A percentile compares a stretch with the other conserved stretches of the same genome.
phyloP scores from a whole-genome alignment of 2,888 invertebrate genomes.

The Campopleginae sp. region DNA sequence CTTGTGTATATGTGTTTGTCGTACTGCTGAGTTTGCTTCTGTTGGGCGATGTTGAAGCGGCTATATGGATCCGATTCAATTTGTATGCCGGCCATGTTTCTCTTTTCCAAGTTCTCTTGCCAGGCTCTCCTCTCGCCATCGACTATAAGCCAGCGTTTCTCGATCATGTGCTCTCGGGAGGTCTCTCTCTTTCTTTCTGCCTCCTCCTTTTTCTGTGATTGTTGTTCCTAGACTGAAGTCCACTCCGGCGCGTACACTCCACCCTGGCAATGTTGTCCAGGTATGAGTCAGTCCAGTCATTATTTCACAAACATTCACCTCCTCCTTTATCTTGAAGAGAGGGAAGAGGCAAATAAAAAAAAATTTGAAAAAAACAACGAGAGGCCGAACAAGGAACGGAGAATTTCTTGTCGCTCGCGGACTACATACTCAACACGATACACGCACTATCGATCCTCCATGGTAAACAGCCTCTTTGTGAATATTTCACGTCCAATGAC shows the following conservation, averaged over 20 bases:
- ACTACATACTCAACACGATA: slow-evolving; percentile 5
- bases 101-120: slow-evolving; percentile 62
- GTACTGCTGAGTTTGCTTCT: slow-evolving; percentile 32
- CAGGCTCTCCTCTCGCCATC: slow-evolving; percentile 39
- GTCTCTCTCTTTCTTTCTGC: slow-evolving; percentile 36
- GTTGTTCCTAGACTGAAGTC: slow-evolving; percentile 60
- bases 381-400: slow-evolving; percentile 44
- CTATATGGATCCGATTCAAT: slow-evolving; percentile 76
- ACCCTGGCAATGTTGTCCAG: slow-evolving; percentile 27
- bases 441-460: slow-evolving; percentile 11
- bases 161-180: slow-evolving; percentile 53
- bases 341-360: slow-evolving; percentile 32
- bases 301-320: slow-evolving; percentile 67
- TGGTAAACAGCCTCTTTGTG: slow-evolving; percentile 25
- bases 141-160: slow-evolving; percentile 51
- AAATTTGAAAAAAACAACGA: slow-evolving; percentile 21
- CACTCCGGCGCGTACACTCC: slow-evolving; percentile 26
- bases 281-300: slow-evolving; percentile 68
- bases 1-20: slow-evolving; percentile 23
- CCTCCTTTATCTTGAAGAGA: slow-evolving; percentile 38
- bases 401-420: slow-evolving; percentile 47
- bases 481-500: slow-evolving; percentile 24
- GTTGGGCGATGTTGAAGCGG: slow-evolving; percentile 54
- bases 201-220: slow-evolving; percentile 45
- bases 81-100: slow-evolving; percentile 78